These are phyloP conservation scores for Pecten maximus DNA, from an alignment of 2,888 invertebrate species.

Conservation along the genomic window DNA sequence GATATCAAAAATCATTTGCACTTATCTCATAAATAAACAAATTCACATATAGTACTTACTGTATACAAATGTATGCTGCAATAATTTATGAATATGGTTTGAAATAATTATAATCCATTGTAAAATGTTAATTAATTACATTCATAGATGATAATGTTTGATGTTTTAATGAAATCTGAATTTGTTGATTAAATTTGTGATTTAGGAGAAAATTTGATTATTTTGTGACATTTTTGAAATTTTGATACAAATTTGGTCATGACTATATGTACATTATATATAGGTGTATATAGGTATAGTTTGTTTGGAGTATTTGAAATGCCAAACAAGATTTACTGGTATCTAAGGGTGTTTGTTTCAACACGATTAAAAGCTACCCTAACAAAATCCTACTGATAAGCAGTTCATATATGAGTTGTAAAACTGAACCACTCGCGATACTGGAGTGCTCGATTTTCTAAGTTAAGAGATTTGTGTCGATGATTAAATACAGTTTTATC, in stretches of 20 bases:
- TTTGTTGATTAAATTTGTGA: no score
- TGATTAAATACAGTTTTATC: not conserved
- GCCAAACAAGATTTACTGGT: not conserved
- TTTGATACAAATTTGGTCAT: no score
- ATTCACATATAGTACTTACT: no score
- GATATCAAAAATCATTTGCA: not conserved
- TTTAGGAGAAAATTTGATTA: no score
- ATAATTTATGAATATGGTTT: no score
- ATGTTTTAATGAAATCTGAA: no score
- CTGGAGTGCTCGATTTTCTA: not conserved
- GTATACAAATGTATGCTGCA: no score
- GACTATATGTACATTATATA: no score
- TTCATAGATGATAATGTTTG: no score
- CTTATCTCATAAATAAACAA: not conserved
- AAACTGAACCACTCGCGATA: not conserved
- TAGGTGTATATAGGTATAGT: not conserved
- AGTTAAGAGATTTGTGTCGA: not conserved
- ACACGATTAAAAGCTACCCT: not conserved
- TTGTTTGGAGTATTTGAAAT: not conserved
- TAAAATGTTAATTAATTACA: no score
- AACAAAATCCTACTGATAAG: not conserved
- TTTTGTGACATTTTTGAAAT: no score
- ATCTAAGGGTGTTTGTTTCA: conserved; percentile 23
- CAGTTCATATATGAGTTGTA: not conserved
- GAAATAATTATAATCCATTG: no score